Conservation (phyloP, 2,888 invertebrate genomes). For the Oscheius sp. region DNA sequence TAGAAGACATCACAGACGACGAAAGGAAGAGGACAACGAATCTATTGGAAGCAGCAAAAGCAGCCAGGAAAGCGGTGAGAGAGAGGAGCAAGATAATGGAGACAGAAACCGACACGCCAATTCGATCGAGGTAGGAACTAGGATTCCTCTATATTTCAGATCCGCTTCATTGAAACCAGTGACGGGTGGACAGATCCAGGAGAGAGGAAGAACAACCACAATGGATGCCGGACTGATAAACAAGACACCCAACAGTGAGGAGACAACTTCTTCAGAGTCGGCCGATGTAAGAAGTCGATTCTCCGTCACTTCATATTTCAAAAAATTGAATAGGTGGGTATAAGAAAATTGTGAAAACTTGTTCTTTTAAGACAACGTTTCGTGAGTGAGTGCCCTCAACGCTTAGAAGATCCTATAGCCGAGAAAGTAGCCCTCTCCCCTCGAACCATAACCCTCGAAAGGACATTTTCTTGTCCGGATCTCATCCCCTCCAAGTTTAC, state of each 20-base stretch:
- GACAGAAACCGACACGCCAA: neutral
- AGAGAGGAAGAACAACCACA: constrained; percentile 6
- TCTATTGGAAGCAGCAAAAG: constrained; percentile 14
- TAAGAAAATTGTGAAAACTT: neutral
- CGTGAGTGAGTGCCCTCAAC: constrained; percentile 27
- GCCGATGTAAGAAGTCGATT: constrained; percentile 26
- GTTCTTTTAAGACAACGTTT: constrained; percentile 21
- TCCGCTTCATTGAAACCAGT: neutral
- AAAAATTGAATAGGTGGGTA: constrained; percentile 26
- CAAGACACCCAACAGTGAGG: neutral
- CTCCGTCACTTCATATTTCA: constrained; percentile 36
- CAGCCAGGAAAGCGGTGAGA: neutral
- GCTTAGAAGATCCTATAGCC: neutral
- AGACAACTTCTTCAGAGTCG: no score
- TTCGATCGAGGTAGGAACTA: neutral
- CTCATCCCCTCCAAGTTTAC: neutral
- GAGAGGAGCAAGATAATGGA: neutral
- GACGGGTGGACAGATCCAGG: neutral
- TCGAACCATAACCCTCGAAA: neutral
- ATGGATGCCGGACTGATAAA: constrained; percentile 11
- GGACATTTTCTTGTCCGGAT: neutral
- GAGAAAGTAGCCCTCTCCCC: neutral
- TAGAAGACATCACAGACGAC: neutral
- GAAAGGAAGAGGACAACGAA: neutral
- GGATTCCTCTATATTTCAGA: neutral